phyloP scores from a whole-genome alignment of 2,888 invertebrate species.

The Leptarthrus brevirostris region DNA sequence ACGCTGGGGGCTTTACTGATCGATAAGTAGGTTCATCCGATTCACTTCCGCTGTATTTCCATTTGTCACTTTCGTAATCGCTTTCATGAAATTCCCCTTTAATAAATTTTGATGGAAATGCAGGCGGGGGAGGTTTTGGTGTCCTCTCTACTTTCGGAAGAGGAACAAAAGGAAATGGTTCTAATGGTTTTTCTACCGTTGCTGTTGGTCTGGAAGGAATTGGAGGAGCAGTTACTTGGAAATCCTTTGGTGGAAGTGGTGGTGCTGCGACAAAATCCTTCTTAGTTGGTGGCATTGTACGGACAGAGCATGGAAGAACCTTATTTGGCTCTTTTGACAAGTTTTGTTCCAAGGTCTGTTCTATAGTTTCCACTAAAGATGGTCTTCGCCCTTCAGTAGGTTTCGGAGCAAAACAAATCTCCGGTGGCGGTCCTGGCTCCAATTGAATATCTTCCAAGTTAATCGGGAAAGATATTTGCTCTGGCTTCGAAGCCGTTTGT shows the following conservation, averaged over 20 bases:
- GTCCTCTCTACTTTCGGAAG: conserved; percentile 62
- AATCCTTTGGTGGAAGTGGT: conserved; percentile 65
- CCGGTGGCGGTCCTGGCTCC: conserved; percentile 77
- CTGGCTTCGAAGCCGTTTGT: conserved; percentile 62
- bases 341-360: conserved; percentile 70
- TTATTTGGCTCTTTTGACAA: conserved; percentile 69
- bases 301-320: conserved; percentile 70
- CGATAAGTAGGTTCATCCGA: conserved; percentile 73
- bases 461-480: conserved; percentile 63
- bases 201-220: conserved; percentile 61
- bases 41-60: conserved; percentile 75
- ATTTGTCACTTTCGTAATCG: conserved; percentile 78
- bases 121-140: conserved; percentile 69
- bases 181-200: conserved; percentile 61
- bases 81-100: conserved; percentile 72
- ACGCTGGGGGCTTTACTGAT: conserved; percentile 69
- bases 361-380: conserved; percentile 71
- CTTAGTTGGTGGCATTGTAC: conserved; percentile 69
- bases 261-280: conserved; percentile 63
- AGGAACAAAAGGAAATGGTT: conserved; percentile 67
- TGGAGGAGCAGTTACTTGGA: conserved; percentile 66
- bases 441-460: conserved; percentile 69
- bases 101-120: conserved; percentile 71
- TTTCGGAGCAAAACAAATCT: conserved; percentile 74
- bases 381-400: conserved; percentile 68